Evolutionary conservation across 2,113 vertebrate species (phyloP), one percentile per base, ranked within the genome.

Genomic region (Neolamprologus variostigma): DNA sequence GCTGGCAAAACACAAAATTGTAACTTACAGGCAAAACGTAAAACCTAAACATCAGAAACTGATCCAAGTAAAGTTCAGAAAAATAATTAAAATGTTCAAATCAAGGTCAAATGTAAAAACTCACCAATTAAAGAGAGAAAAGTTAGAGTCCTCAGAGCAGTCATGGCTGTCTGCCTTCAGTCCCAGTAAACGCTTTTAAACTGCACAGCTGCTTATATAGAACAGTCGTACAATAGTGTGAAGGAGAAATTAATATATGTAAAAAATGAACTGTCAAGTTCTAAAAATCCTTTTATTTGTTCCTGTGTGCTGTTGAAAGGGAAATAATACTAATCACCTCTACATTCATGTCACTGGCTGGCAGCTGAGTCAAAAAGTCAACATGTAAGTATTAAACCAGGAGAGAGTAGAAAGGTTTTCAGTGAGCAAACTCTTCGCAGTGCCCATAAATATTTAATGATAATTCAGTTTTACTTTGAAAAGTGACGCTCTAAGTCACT

Each of bases 281-380:
- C 8, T 45, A 55, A 26, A 37, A 17, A 23, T 40, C 78, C 19
- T 35, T 78, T 0, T 61, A 3, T 87, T 86, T 87, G 83, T 76
- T 51, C 63, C 13, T 61, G 28, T 9, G 53, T 28, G 55, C 21
- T 45, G 33, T 8, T 78, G 23, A 78, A 50, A 14, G 4, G 4
- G 26, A 81, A 26, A 31, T 5, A 14, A 23, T 5, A 13, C 23
- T 35, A 42, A 81, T 50, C 19, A 59, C 5, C 31, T 2, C 7
- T 21, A 0, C 26, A 3, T 10, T 14, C 57, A 45, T 47, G 40
- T 89, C 86, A 85, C 6, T 4, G 4, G 4, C 5, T 3, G 11
- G 13, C 91, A 89, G 89, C 87, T 86, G 87, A 86, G 2, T 85
- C 26, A 11, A 10, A 85, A 53, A 90, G 87, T 89, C 82, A 88